Percentiles rank a stretch among this genome's conserved stretches.
Evolutionary conservation across 2,888 invertebrate genomes (phyloP).

Genomic region (Drosophila pseudotalamancana): DNA sequence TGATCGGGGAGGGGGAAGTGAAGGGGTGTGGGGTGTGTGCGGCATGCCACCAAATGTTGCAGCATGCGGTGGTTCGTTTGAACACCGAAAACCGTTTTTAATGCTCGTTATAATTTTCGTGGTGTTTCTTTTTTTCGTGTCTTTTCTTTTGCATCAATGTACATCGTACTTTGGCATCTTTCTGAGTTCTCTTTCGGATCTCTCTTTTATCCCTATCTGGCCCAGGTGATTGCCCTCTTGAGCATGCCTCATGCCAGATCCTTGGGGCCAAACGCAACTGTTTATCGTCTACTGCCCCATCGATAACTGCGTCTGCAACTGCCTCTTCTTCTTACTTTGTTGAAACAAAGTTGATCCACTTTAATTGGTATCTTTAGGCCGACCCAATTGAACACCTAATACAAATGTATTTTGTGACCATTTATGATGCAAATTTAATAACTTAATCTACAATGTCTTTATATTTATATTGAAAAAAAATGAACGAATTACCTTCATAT

Average conservation of each 20-base stretch:
- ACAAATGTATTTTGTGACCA: too few species aligned
- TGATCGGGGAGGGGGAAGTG: not conserved
- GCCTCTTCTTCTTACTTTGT: conserved; percentile 13
- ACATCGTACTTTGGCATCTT: conserved; percentile 30
- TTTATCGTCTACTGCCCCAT: conserved; percentile 26
- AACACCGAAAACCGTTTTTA: conserved; percentile 67
- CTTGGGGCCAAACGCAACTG: conserved; percentile 61
- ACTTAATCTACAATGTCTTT: too few species aligned
- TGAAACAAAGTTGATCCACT: conserved; percentile 58
- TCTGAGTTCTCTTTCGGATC: conserved; percentile 19
- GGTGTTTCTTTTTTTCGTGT: conserved; percentile 5
- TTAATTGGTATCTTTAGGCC: conserved; percentile 65
- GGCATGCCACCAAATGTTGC: conserved; percentile 23
- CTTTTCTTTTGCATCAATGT: not conserved
- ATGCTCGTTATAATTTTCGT: conserved; percentile 71
- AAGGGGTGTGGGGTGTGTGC: not conserved
- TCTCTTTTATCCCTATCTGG: too few species aligned
- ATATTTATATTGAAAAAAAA: too few species aligned
- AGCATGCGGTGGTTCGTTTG: conserved; percentile 63
- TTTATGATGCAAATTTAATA: too few species aligned
- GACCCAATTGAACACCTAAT: too few species aligned
- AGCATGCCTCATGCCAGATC: conserved; percentile 57
- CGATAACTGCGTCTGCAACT: conserved; percentile 2
- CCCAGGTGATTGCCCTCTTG: conserved; percentile 66
- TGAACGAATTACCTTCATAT: too few species aligned